A percentile compares a stretch with the other conserved stretches of the same genome.
Conservation (phyloP, 2,888 invertebrate genomes). For the Dinocampus coccinellae region DNA sequence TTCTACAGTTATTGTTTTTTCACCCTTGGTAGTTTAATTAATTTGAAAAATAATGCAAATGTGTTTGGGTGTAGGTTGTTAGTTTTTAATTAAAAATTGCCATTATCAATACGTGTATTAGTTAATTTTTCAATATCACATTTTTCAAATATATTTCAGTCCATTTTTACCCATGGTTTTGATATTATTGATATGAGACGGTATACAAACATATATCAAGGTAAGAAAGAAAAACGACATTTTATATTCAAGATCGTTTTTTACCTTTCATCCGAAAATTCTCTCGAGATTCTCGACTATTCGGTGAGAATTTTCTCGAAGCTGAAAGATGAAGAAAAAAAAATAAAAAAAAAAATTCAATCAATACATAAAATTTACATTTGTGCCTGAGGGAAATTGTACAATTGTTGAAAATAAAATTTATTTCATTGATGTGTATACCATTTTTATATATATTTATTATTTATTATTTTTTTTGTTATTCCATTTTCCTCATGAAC, state of each 20-base stretch:
- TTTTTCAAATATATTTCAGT: background rate
- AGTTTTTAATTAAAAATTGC: too few species aligned
- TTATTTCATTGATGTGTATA: background rate
- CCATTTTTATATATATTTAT: background rate
- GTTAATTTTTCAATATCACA: background rate
- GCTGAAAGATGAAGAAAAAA: too few species aligned
- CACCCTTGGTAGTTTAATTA: background rate
- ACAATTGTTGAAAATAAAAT: background rate
- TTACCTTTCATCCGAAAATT: background rate
- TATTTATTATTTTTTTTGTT: background rate
- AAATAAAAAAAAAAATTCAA: background rate
- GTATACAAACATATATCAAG: too few species aligned
- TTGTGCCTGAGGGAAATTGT: background rate
- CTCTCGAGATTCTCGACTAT: background rate
- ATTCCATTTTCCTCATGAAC: background rate
- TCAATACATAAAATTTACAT: background rate
- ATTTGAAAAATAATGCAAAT: background rate
- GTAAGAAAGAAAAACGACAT: background rate
- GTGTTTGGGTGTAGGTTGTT: background rate
- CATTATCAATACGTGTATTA: too few species aligned
- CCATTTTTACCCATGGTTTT: too few species aligned
- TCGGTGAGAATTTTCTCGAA: background rate
- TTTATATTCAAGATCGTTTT: background rate
- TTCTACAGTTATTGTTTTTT: background rate
- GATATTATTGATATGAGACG: too few species aligned